Conservation (phyloP, 2,888 invertebrate species). For the Anoplius nigerrimus region DNA sequence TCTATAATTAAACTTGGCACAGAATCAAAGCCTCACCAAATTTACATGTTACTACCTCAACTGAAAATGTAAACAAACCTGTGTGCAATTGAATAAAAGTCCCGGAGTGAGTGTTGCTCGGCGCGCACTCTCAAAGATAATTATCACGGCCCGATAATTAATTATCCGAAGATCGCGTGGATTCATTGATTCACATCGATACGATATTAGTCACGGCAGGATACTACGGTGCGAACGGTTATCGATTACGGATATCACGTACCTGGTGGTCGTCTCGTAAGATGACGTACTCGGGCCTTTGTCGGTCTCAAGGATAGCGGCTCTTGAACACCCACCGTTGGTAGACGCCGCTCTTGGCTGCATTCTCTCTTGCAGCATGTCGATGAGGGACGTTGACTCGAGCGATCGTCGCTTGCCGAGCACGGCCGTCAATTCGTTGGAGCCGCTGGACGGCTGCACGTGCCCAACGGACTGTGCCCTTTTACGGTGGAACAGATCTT, state of each 20-base stretch:
- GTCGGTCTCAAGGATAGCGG: constrained; percentile 16
- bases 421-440: constrained; percentile 49
- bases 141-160: no score
- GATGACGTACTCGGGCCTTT: constrained; percentile 29
- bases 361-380: constrained; percentile 37
- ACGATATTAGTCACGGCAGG: no score
- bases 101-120: not conserved
- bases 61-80: constrained; percentile 46
- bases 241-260: constrained; percentile 18
- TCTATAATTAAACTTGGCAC: constrained; percentile 66
- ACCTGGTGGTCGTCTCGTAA: constrained; percentile 40
- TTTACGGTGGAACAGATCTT: constrained; percentile 68
- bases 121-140: no score
- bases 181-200: no score
- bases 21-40: constrained; percentile 52
- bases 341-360: constrained; percentile 22
- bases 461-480: constrained; percentile 69
- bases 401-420: constrained; percentile 55
- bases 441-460: constrained; percentile 54
- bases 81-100: constrained; percentile 2
- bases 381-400: constrained; percentile 52
- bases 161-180: no score
- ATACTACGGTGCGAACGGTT: not conserved
- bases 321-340: constrained; percentile 31
- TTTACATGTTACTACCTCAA: constrained; percentile 47